These are phyloP conservation scores for Lithosia quadra DNA, from an alignment of 2,888 invertebrate genomes.

Conservation along the genomic window DNA sequence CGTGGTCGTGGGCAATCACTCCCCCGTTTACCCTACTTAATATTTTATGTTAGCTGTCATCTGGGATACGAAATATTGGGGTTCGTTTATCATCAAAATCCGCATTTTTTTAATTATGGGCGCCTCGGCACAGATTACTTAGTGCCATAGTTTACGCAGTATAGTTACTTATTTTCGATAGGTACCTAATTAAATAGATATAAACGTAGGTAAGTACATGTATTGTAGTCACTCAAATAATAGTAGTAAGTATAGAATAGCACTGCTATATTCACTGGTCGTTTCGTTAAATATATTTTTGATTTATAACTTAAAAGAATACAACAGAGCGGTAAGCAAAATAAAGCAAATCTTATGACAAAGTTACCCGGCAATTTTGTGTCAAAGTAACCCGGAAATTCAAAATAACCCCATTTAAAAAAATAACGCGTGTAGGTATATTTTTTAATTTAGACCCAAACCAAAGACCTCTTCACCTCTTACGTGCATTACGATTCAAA, in stretches of 20 bases:
- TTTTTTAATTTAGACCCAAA: conserved; percentile 9
- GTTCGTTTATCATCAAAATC: not conserved
- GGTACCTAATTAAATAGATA: too few species aligned
- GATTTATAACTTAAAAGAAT: not conserved
- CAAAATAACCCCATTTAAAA: too few species aligned
- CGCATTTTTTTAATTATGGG: not conserved
- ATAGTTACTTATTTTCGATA: not conserved
- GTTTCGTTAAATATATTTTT: too few species aligned
- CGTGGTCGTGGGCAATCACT: too few species aligned
- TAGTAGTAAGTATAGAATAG: too few species aligned
- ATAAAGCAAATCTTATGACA: not conserved
- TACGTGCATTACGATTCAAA: conserved; percentile 40
- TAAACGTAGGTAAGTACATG: too few species aligned
- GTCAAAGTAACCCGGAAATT: not conserved
- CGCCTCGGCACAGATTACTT: not conserved
- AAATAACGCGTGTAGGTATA: not conserved
- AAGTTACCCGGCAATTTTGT: not conserved
- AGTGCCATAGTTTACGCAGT: not conserved
- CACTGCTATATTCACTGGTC: too few species aligned
- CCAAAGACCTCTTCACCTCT: conserved; percentile 22
- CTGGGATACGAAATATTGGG: not conserved
- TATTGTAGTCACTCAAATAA: too few species aligned
- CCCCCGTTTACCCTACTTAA: too few species aligned
- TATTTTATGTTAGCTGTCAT: conserved; percentile 2
- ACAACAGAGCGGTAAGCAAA: not conserved